These are phyloP conservation scores for Dryomyza anilis DNA, from an alignment of 2,888 invertebrate species.

Conservation along the genomic window DNA sequence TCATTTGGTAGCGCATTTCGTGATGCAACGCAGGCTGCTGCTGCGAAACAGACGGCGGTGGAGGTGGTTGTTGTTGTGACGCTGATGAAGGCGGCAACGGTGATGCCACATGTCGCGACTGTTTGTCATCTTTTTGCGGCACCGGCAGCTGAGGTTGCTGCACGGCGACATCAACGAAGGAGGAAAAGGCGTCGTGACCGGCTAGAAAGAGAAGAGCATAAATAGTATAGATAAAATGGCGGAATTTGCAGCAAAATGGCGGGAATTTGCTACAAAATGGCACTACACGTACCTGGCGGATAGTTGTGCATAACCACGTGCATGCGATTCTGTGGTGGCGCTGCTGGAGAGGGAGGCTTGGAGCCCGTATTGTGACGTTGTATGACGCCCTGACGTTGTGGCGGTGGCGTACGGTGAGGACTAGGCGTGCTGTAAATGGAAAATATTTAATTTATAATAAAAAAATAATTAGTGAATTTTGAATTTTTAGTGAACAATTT, in stretches of 20 bases:
- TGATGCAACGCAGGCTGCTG: constrained; percentile 52
- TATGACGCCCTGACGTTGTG: constrained; percentile 75
- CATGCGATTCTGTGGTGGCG: constrained; percentile 63
- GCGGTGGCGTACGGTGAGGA: constrained; percentile 63
- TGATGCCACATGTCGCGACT: constrained; percentile 39
- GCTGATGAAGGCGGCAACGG: constrained; percentile 31
- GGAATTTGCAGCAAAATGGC: not conserved
- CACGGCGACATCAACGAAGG: constrained; percentile 89
- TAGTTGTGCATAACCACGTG: constrained; percentile 61
- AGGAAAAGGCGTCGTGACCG: constrained; percentile 86
- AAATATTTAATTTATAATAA: not conserved
- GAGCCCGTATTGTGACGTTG: constrained; percentile 73
- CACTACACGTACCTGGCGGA: constrained; percentile 61
- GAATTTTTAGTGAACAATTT: too few species aligned
- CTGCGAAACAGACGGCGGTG: constrained; percentile 30
- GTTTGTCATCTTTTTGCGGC: constrained; percentile 65
- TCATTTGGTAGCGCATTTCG: constrained; percentile 62
- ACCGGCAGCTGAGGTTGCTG: constrained; percentile 88
- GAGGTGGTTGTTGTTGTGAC: constrained; percentile 39
- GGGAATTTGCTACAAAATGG: not conserved
- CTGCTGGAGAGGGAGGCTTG: constrained; percentile 63
- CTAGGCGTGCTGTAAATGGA: constrained; percentile 57
- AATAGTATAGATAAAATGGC: not conserved
- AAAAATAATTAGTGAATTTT: not conserved
- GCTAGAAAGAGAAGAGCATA: constrained; percentile 35